Evolutionary conservation across 2,888 invertebrate genomes (phyloP).

Genomic region (Hydroisotoma schaefferi): DNA sequence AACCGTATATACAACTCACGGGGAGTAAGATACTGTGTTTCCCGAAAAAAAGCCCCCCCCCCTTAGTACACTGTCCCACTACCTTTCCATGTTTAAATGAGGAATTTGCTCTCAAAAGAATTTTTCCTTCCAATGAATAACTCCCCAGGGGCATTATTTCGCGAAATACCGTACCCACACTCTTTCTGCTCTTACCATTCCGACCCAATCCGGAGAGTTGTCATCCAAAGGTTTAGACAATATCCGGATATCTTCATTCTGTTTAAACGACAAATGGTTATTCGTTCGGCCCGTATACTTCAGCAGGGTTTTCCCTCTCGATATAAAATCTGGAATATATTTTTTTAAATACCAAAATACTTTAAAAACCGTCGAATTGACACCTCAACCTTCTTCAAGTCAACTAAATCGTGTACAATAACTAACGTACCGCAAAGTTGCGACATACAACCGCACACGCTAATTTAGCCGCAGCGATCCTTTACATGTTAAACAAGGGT

Average conservation of each 20-base stretch:
- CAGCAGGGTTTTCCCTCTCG: slow-evolving; percentile 40
- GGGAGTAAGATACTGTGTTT: neutral
- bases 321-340: slow-evolving; percentile 40
- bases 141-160: too few relatives aligned
- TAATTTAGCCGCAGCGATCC: too few relatives aligned
- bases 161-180: too few relatives aligned
- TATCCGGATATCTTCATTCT: slow-evolving; percentile 42
- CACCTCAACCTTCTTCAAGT: neutral
- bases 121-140: neutral
- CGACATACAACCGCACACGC: too few relatives aligned
- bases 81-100: too few relatives aligned
- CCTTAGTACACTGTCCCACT: too few relatives aligned
- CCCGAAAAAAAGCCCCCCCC: too few relatives aligned
- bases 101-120: neutral
- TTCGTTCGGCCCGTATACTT: slow-evolving; percentile 36
- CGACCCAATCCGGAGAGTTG: slow-evolving; percentile 40
- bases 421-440: neutral
- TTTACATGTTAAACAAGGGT: too few relatives aligned
- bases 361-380: too few relatives aligned
- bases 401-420: neutral
- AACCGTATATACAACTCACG: neutral
- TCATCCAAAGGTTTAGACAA: slow-evolving; percentile 39
- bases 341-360: too few relatives aligned
- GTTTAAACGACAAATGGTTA: slow-evolving; percentile 41
- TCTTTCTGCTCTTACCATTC: slow-evolving; percentile 36